Evolutionary conservation across 2,113 vertebrate species (phyloP).

Genomic region (Paratilapia polleni): DNA sequence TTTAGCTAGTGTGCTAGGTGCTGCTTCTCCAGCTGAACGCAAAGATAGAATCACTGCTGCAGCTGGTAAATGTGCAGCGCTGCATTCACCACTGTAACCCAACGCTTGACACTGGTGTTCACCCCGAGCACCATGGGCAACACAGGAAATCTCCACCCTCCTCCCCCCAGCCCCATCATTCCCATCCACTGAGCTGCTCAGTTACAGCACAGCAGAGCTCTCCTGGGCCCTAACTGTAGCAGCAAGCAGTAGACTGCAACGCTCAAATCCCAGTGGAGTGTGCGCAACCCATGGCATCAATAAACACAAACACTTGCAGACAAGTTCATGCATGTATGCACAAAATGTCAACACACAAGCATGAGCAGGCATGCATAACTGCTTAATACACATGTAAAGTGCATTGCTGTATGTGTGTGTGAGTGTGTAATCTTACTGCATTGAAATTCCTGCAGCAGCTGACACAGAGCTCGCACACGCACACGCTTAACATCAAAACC

Average conservation of each 20-base stretch:
- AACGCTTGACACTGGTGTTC: conserved; percentile 70
- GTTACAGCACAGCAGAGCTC: conserved; percentile 39
- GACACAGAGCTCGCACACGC: conserved; percentile 14
- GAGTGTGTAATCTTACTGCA: conserved; percentile 13
- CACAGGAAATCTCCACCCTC: conserved; percentile 67
- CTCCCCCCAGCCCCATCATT: background rate
- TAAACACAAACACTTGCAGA: conserved; percentile 54
- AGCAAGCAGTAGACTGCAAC: conserved; percentile 57
- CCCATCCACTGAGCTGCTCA: conserved; percentile 41
- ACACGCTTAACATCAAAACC: conserved; percentile 62
- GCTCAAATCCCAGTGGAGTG: conserved; percentile 48
- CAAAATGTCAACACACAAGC: conserved; percentile 25
- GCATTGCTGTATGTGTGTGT: background rate
- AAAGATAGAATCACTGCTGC: conserved; percentile 14
- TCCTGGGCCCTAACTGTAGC: conserved; percentile 42
- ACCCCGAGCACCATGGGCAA: conserved; percentile 65
- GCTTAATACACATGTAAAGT: background rate
- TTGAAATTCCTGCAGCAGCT: conserved; percentile 17
- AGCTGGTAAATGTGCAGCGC: conserved; percentile 13
- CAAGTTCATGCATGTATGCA: conserved; percentile 42
- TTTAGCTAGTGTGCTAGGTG: background rate
- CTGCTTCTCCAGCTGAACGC: background rate
- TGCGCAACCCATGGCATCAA: conserved; percentile 37
- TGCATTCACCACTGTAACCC: conserved; percentile 61
- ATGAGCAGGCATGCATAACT: background rate